Conservation (phyloP, 2,888 invertebrate species). For the Celastrina argiolus region DNA sequence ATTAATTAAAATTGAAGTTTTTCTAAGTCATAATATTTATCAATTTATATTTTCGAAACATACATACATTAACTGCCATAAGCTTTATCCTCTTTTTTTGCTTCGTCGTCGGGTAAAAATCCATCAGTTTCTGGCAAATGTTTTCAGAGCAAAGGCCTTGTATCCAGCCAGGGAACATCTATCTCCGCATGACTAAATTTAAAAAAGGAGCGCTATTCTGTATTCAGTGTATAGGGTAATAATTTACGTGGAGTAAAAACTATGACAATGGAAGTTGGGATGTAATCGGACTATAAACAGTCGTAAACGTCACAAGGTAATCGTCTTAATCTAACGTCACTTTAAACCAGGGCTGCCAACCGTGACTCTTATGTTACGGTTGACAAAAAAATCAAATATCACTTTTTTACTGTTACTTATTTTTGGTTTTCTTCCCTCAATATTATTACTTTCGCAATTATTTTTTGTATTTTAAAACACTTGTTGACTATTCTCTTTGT, state of each 20-base stretch:
- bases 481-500: no score
- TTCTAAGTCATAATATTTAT: no score
- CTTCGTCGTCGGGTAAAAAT: no score
- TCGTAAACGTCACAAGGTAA: not conserved
- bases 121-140: no score
- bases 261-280: not conserved
- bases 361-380: not conserved
- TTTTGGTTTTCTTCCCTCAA: no score
- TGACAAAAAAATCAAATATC: not conserved
- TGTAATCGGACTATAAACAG: constrained; percentile 14
- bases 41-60: no score
- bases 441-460: no score
- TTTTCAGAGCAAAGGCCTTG: not conserved
- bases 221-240: constrained; percentile 6
- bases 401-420: not conserved
- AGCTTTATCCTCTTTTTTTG: no score
- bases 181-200: not conserved
- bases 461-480: no score
- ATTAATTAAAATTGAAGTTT: no score
- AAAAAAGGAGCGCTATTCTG: not conserved
- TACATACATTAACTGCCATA: no score
- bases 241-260: constrained; percentile 1
- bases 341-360: not conserved
- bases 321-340: not conserved
- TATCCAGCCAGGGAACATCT: not conserved